Evolutionary conservation across 2,888 invertebrate species (phyloP).

Genomic region (Xylota sylvarum): DNA sequence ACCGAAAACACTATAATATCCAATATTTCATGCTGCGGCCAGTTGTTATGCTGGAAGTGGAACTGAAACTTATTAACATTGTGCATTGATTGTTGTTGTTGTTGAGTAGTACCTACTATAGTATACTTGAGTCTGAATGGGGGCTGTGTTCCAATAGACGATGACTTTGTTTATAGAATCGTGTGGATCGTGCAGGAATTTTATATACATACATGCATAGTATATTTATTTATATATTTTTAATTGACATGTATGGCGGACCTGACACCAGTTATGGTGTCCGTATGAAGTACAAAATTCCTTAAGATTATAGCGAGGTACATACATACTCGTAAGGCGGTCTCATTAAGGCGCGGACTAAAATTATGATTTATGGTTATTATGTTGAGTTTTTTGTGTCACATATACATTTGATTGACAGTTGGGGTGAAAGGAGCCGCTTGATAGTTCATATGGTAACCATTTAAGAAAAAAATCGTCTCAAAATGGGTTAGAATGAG

Average conservation of each 20-base stretch:
- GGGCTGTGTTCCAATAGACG: conserved; percentile 33
- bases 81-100: conserved; percentile 44
- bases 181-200: conserved; percentile 43
- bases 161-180: conserved; percentile 51
- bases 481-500: too few species aligned
- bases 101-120: not conserved
- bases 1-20: conserved; percentile 37
- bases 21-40: conserved; percentile 34
- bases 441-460: not conserved
- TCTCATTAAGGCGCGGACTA: conserved; percentile 4
- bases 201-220: conserved; percentile 16
- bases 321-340: too few species aligned
- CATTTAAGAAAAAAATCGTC: too few species aligned
- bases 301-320: not conserved
- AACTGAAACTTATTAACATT: conserved; percentile 30
- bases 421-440: conserved; percentile 14
- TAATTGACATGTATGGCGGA: conserved; percentile 52
- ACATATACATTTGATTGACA: conserved; percentile 7
- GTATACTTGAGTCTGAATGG: not conserved
- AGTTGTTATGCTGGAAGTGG: conserved; percentile 41
- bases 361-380: conserved; percentile 38
- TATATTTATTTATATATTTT: conserved; percentile 28
- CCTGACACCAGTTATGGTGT: conserved; percentile 53
- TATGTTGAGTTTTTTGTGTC: not conserved
- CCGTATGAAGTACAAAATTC: conserved; percentile 31